Evolutionary conservation across 2,888 invertebrate genomes (phyloP).

Genomic region (Acrobasis repandana): DNA sequence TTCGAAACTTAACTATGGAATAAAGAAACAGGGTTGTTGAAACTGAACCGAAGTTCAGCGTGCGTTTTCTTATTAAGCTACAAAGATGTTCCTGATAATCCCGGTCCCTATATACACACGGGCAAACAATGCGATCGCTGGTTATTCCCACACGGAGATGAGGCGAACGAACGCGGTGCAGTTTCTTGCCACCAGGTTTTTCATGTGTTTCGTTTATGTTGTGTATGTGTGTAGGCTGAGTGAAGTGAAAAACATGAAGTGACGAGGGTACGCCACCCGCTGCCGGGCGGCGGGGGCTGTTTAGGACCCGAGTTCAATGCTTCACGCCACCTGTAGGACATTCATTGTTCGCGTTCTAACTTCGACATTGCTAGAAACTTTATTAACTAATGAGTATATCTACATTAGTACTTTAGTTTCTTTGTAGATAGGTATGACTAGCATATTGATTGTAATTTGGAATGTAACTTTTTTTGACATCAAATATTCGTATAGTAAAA

Average conservation of each 20-base stretch:
- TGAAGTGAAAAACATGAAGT: constrained; percentile 55
- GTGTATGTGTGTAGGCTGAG: constrained; percentile 45
- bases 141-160: constrained; percentile 50
- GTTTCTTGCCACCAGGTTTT: constrained; percentile 58
- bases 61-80: constrained; percentile 25
- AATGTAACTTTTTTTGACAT: neutral
- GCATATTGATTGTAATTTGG: neutral
- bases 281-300: constrained; percentile 42
- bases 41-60: constrained; percentile 14
- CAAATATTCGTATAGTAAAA: neutral
- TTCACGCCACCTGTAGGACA: constrained; percentile 56
- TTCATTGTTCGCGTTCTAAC: constrained; percentile 24
- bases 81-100: constrained; percentile 35
- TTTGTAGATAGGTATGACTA: neutral
- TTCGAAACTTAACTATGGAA: neutral
- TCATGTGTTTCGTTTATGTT: constrained; percentile 43
- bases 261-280: constrained; percentile 51
- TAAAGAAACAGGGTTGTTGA: neutral
- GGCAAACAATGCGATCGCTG: constrained; percentile 45
- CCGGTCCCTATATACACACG: constrained; percentile 34
- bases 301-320: constrained; percentile 66
- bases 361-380: neutral
- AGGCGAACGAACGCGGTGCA: constrained; percentile 61
- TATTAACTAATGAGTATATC: neutral
- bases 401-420: neutral